Conservation (phyloP, 2,797 vertebrate genomes). For the Sebastes baramenuke region DNA sequence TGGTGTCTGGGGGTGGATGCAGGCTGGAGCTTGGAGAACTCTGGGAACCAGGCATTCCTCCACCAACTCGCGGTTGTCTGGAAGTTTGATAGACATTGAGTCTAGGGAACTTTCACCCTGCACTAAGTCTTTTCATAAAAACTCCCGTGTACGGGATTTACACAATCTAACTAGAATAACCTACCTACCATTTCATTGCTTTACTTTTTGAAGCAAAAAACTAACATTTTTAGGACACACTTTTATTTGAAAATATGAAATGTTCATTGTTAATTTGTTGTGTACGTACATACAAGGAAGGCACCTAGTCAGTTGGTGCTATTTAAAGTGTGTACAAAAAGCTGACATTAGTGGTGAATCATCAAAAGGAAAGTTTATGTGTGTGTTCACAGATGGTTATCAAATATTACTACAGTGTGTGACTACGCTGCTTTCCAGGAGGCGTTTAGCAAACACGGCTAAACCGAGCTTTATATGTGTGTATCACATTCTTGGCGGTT, state of each 20-base stretch:
- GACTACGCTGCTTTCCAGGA: neutral
- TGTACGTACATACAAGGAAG: too few species aligned
- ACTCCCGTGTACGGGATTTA: conserved; percentile 7
- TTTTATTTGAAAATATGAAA: neutral
- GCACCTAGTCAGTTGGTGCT: neutral
- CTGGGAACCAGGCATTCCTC: conserved; percentile 27
- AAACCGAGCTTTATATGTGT: neutral
- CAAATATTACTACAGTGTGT: neutral
- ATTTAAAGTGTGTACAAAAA: neutral
- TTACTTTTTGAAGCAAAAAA: too few species aligned
- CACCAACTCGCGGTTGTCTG: conserved; percentile 15
- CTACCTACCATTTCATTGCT: too few species aligned
- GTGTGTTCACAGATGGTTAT: neutral
- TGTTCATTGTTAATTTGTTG: neutral
- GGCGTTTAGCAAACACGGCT: neutral
- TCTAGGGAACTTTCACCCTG: conserved; percentile 10
- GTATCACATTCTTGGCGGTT: neutral
- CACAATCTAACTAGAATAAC: too few species aligned
- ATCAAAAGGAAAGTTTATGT: neutral
- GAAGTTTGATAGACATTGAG: neutral
- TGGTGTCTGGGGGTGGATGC: conserved; percentile 11
- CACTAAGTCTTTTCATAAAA: neutral
- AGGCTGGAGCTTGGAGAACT: conserved; percentile 9
- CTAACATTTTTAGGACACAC: neutral
- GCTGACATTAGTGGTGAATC: neutral